These are phyloP conservation scores for Paradoxurus hermaphroditus DNA, from an alignment of 2,113 vertebrate genomes.

Conservation along the genomic window DNA sequence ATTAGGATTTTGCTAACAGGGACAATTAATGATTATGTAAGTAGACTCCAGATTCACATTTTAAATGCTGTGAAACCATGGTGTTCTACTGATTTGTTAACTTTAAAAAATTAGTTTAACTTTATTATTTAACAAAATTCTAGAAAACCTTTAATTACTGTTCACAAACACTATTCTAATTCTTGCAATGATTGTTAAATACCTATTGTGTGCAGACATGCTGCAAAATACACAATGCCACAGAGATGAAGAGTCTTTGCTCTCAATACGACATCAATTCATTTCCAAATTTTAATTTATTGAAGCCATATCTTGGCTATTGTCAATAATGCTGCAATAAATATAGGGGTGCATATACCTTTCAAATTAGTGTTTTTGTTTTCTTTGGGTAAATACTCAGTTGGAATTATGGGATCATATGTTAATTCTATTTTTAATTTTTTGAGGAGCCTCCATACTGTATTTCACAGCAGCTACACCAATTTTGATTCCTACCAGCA, in stretches of 20 bases:
- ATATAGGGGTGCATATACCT: background rate
- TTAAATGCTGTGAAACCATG: background rate
- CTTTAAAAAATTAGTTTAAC: background rate
- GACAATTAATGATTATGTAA: background rate
- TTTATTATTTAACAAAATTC: background rate
- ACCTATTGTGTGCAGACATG: background rate
- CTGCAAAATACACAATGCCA: background rate
- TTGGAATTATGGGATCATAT: background rate
- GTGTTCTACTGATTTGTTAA: background rate
- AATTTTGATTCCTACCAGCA: background rate
- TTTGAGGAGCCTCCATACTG: background rate
- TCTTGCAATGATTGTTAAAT: background rate
- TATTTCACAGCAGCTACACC: background rate
- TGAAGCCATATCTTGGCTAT: background rate
- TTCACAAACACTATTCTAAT: background rate
- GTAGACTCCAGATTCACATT: background rate
- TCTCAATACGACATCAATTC: background rate
- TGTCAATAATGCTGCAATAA: background rate
- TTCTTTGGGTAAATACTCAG: background rate
- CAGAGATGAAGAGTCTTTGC: background rate
- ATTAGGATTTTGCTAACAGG: conserved; percentile 13
- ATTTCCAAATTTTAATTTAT: background rate
- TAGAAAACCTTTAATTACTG: background rate
- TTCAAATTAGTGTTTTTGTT: background rate
- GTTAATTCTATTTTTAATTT: background rate